A percentile compares a stretch with the other conserved stretches of the same genome.
phyloP scores from a whole-genome alignment of 2,797 vertebrate genomes.

The Lutjanus campechanus region DNA sequence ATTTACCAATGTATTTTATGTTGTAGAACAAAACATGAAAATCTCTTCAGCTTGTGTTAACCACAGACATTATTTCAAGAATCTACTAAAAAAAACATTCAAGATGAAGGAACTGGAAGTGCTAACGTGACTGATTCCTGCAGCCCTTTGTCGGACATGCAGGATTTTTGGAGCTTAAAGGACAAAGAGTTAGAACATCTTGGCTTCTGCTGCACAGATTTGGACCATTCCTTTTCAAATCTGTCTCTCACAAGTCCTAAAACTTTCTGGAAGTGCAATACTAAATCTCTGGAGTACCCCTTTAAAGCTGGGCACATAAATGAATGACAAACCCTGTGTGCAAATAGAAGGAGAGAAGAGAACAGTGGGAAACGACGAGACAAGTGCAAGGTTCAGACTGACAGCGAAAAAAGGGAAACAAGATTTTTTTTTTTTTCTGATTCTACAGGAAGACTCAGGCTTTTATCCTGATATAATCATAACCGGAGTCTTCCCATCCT shows the following conservation, averaged over 20 bases:
- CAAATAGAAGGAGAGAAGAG: conserved; percentile 28
- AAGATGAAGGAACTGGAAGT: too few relatives aligned
- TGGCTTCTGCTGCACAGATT: background rate
- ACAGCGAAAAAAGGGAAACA: conserved; percentile 14
- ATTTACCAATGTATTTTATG: too few relatives aligned
- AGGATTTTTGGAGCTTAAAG: background rate
- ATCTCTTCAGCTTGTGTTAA: too few relatives aligned
- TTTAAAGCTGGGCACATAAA: conserved; percentile 31
- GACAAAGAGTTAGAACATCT: conserved; percentile 3
- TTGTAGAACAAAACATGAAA: too few relatives aligned
- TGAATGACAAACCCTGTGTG: conserved; percentile 39
- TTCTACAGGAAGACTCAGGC: conserved; percentile 61
- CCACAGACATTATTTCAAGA: too few relatives aligned
- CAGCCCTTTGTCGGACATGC: conserved; percentile 18
- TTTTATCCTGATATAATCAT: conserved; percentile 26
- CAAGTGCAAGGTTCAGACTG: conserved; percentile 23
- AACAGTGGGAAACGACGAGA: conserved; percentile 29
- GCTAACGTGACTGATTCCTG: too few relatives aligned
- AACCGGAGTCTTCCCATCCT: conserved; percentile 47
- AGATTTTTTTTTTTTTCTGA: conserved; percentile 12
- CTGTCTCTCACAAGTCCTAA: background rate
- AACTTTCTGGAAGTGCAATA: background rate
- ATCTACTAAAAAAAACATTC: too few relatives aligned
- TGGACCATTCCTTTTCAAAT: conserved; percentile 2
- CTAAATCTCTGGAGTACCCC: background rate